Conservation (phyloP, 1,140 invertebrate genomes). For the Pogonomyrmex barbatus region DNA sequence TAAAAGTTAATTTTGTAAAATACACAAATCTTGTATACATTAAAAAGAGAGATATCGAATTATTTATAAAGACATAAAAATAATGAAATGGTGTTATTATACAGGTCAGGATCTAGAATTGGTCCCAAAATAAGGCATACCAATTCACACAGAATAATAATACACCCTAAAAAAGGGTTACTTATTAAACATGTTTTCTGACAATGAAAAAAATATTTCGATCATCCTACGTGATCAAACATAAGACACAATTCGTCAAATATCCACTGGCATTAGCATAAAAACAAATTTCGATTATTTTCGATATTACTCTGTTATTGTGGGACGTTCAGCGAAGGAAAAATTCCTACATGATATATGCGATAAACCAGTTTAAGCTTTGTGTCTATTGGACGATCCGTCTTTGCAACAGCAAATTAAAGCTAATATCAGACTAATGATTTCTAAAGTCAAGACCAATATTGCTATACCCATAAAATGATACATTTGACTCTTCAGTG, state of each 20-base stretch:
- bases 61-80: slow-evolving; percentile 53
- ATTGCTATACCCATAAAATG: slow-evolving; percentile 89
- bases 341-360: slow-evolving; percentile 1
- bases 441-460: slow-evolving; percentile 89
- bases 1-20: slow-evolving; percentile 38
- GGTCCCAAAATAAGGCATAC: slow-evolving; percentile 50
- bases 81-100: not conserved
- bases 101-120: slow-evolving; percentile 13
- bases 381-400: slow-evolving; percentile 89
- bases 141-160: not conserved
- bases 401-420: slow-evolving; percentile 93
- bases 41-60: slow-evolving; percentile 8
- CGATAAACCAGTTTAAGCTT: slow-evolving; percentile 87
- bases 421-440: slow-evolving; percentile 92
- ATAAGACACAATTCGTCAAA: not conserved
- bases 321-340: slow-evolving; percentile 32
- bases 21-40: not conserved
- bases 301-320: slow-evolving; percentile 13
- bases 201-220: not conserved
- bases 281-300: slow-evolving; percentile 38
- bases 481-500: slow-evolving; percentile 88
- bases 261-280: slow-evolving; percentile 53
- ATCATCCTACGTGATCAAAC: not conserved
- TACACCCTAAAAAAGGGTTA: not conserved
- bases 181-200: not conserved